Evolutionary conservation across 92 coral and sea anemone species (phyloP).

Genomic region (Pocillopora grandis): DNA sequence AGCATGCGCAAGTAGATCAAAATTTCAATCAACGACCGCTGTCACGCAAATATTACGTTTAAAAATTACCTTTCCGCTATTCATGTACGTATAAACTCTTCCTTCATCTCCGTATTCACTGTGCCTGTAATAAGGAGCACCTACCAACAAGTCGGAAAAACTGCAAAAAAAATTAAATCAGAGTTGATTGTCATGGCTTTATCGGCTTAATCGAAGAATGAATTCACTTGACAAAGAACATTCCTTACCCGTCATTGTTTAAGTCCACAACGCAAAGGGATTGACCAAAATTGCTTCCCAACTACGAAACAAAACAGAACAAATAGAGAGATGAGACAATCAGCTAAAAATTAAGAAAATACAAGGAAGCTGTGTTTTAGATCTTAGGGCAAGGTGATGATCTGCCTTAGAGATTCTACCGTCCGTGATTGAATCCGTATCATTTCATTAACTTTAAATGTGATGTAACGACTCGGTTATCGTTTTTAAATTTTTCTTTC

Average conservation of each 20-base stretch:
- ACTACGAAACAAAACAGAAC: constrained; percentile 28
- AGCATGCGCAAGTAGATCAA: too few species aligned
- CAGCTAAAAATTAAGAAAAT: background rate
- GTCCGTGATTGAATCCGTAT: too few species aligned
- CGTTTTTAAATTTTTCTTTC: too few species aligned
- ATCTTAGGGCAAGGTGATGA: background rate
- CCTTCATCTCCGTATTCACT: constrained; percentile 64
- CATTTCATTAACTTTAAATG: too few species aligned
- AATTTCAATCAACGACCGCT: too few species aligned
- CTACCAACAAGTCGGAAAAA: constrained; percentile 79
- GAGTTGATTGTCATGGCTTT: background rate
- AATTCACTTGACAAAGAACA: too few species aligned
- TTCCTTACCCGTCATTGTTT: constrained; percentile 75
- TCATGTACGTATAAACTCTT: constrained; percentile 80
- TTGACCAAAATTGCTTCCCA: constrained; percentile 80
- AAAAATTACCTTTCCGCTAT: constrained; percentile 57
- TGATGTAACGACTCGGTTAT: too few species aligned
- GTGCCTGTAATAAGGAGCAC: constrained; percentile 70
- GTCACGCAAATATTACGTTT: background rate
- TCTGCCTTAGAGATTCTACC: too few species aligned
- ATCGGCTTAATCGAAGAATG: background rate
- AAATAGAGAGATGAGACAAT: background rate
- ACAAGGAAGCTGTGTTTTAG: background rate
- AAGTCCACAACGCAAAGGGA: constrained; percentile 82
- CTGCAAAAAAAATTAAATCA: constrained; percentile 17